Evolutionary conservation across 2,113 vertebrate genomes (phyloP).

Genomic region (Corythornis vintsioides): DNA sequence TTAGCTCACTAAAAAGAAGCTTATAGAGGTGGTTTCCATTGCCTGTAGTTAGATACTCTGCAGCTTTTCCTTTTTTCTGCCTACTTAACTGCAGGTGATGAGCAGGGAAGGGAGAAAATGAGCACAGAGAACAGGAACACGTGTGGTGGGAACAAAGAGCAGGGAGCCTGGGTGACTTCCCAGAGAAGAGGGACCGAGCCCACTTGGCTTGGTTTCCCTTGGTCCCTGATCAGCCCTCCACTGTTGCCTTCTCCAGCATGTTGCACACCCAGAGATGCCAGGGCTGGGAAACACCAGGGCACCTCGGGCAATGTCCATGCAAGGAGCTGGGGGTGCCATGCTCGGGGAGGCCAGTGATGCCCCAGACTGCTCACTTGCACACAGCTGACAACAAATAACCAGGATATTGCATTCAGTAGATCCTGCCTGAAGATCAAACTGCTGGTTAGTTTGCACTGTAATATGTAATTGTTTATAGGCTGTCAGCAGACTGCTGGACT

Average conservation of each 20-base stretch:
- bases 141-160: background rate
- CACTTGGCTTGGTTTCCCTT: background rate
- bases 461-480: background rate
- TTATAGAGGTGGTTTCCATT: background rate
- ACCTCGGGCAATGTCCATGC: accelerated
- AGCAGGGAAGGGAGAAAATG: background rate
- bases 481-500: background rate
- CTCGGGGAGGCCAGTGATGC: accelerated
- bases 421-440: background rate
- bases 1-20: background rate
- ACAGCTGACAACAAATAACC: background rate
- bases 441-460: background rate
- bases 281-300: background rate
- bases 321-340: background rate
- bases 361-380: background rate
- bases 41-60: background rate
- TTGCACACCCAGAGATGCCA: background rate
- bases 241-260: accelerated
- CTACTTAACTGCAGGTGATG: background rate
- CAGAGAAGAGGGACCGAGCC: background rate
- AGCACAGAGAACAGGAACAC: accelerated
- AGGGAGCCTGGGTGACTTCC: background rate
- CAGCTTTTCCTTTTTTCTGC: background rate
- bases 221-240: background rate
- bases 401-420: background rate